Evolutionary conservation across 1,140 invertebrate species (phyloP).

Genomic region (Apis florea): DNA sequence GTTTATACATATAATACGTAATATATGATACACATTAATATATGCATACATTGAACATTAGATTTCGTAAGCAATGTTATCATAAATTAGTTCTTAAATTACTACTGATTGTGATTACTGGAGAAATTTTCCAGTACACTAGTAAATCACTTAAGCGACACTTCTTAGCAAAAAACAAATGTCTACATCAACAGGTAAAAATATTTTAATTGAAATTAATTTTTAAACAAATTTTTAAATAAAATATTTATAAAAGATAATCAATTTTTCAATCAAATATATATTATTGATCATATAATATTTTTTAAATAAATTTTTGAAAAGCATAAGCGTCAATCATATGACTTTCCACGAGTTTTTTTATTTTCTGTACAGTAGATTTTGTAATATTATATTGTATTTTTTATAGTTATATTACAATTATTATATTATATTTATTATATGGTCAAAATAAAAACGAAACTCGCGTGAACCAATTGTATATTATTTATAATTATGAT

Average conservation of each 20-base stretch:
- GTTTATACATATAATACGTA: not conserved
- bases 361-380: not conserved
- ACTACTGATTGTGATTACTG: no score
- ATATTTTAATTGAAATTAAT: not conserved
- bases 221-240: not conserved
- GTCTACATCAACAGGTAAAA: constrained; percentile 39
- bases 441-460: not conserved
- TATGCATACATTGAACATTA: not conserved
- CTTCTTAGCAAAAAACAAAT: constrained; percentile 8
- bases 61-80: constrained; percentile 17
- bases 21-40: not conserved
- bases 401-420: not conserved
- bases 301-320: constrained; percentile 18
- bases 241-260: not conserved
- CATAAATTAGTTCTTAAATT: constrained; percentile 18
- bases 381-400: not conserved
- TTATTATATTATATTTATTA: not conserved
- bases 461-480: not conserved
- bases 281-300: not conserved
- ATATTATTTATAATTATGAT: not conserved
- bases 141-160: not conserved
- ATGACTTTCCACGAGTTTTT: not conserved
- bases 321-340: constrained; percentile 9
- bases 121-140: not conserved
- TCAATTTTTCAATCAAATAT: not conserved